These are phyloP conservation scores for Dryobates pubescens DNA, from an alignment of 2,797 vertebrate species.

Conservation along the genomic window DNA sequence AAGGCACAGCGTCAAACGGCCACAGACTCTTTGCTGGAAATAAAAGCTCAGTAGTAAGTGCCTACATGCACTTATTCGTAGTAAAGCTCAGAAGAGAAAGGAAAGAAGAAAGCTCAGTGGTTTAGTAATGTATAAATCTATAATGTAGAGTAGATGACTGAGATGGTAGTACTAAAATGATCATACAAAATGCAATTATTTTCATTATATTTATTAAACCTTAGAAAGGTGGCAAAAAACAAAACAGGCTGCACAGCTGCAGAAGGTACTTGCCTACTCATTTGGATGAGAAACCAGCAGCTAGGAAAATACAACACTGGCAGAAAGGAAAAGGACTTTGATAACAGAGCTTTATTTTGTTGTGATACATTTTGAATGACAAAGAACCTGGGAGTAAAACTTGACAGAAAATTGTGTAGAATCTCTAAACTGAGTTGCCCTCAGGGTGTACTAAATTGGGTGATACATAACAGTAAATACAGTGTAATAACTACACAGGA, in stretches of 20 bases:
- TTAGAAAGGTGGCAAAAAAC: neutral
- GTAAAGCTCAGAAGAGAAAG: neutral
- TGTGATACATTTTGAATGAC: conserved; percentile 35
- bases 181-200: neutral
- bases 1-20: too few species aligned
- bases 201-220: conserved; percentile 22
- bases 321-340: neutral
- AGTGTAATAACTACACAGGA: neutral
- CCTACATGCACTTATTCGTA: neutral
- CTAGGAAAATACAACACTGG: neutral
- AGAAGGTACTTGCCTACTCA: neutral
- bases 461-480: neutral
- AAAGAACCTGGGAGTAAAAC: conserved; percentile 35
- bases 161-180: neutral
- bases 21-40: neutral
- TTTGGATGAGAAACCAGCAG: neutral
- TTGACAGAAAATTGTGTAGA: neutral
- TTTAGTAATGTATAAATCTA: neutral
- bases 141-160: neutral
- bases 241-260: neutral
- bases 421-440: neutral
- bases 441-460: neutral
- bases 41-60: neutral
- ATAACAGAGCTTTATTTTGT: conserved; percentile 4
- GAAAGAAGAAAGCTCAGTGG: neutral